Evolutionary conservation across 2,888 invertebrate genomes (phyloP).

Genomic region (Amphipyra tragopoginis): DNA sequence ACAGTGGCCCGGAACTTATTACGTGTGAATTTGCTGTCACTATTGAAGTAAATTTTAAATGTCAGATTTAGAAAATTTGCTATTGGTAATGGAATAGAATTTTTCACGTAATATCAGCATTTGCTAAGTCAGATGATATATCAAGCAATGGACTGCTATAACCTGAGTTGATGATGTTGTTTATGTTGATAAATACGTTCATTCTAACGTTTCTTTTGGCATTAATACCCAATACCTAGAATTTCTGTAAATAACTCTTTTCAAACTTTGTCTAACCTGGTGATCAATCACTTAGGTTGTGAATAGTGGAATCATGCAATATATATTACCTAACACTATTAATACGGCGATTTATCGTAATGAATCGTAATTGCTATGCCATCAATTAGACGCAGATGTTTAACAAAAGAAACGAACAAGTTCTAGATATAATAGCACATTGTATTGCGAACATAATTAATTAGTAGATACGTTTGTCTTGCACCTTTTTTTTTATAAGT

Average conservation of each 20-base stretch:
- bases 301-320: background rate
- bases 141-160: no score
- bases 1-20: constrained; percentile 54
- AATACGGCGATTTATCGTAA: constrained; percentile 28
- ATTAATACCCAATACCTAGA: no score
- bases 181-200: no score
- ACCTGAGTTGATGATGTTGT: no score
- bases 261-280: background rate
- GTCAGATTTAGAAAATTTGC: background rate
- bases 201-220: no score
- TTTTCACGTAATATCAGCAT: no score
- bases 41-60: constrained; percentile 6
- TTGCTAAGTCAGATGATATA: no score
- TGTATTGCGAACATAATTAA: constrained; percentile 54
- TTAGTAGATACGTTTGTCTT: constrained; percentile 29
- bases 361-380: constrained; percentile 47
- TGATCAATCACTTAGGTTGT: background rate
- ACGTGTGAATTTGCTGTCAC: constrained; percentile 54
- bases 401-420: constrained; percentile 45
- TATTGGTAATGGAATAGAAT: background rate
- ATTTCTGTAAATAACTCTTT: no score
- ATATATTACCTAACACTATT: constrained; percentile 15
- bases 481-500: constrained; percentile 31
- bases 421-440: constrained; percentile 51
- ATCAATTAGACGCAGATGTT: constrained; percentile 32